Evolutionary conservation across 1,140 invertebrate genomes (phyloP), one percentile per base, ranked within the genome.

Genomic region (Acarapis woodi): DNA sequence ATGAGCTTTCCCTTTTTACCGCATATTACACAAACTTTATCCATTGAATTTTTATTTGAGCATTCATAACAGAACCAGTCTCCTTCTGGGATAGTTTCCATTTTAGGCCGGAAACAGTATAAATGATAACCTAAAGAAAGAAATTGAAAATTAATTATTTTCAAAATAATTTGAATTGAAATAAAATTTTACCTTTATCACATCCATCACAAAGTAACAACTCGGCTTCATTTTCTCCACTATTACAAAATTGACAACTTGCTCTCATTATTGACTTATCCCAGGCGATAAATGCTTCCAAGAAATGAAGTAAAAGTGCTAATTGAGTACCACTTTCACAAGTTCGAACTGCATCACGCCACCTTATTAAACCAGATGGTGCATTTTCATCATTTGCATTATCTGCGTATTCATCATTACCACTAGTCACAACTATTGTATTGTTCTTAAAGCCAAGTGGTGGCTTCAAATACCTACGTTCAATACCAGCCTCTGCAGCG

Each of bases 231-330:
- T 90, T 83, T 56, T 93, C 82, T 41, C 85, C 85, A 50, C 71
- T 75, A 48, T 77, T 69, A 59, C 87, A 94, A 54, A 93, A 85
- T 58, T 94, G 83, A 57, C 87, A 94, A 57, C 80, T 80, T 61
- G 83, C 83, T 68, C 90, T 88, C 85, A 94, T 93, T 49, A 90
- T 85, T 59, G 79, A 87, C 59, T 90, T 93, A 58, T 94, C 85
- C 85, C 85, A 93, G 19, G 83, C 80, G 47, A 93, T 80, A 48
- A 71, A 78, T 15, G 71, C 70, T 51, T 88, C 82, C 19, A 94
- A 62, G 44, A 78, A 73, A 47, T 79, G 75, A 26, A 87, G 60
- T 46, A 76, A 71, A 71, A 93, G 73, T 3, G 78, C 75, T 8
- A 93, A 59, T 21, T 49, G 46, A 1, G 80, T 73, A 0, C 82